These are phyloP conservation scores for Glaucopsyche alexis DNA, from an alignment of 2,888 invertebrate genomes.

Conservation along the genomic window DNA sequence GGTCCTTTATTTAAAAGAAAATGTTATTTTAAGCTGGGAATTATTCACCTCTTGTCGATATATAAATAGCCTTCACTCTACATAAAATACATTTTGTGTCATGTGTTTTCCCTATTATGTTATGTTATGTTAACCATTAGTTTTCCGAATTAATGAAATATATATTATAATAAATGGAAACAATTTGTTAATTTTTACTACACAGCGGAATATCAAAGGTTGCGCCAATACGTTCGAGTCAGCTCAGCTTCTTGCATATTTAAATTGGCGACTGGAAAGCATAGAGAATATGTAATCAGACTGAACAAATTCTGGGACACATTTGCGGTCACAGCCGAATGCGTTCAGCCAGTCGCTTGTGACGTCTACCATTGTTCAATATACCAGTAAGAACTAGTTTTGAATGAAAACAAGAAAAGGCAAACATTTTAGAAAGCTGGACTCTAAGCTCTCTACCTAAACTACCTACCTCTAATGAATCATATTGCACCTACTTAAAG, in stretches of 20 bases:
- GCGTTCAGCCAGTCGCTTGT: constrained; percentile 15
- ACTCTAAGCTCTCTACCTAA: not conserved
- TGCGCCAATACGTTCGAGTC: not conserved
- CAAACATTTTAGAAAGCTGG: not conserved
- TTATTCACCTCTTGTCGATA: not conserved
- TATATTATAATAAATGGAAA: not conserved
- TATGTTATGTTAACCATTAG: not conserved
- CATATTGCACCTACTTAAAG: not conserved
- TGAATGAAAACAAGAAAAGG: not conserved
- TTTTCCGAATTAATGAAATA: not conserved
- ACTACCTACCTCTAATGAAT: not conserved
- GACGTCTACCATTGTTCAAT: constrained; percentile 20
- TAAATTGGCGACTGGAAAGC: constrained; percentile 22
- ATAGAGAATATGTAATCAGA: constrained; percentile 21
- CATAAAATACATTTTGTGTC: not conserved
- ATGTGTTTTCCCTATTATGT: too few relatives aligned
- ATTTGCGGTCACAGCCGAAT: constrained; percentile 12
- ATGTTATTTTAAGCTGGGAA: not conserved
- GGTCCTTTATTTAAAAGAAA: not conserved
- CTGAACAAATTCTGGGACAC: constrained; percentile 19
- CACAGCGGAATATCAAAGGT: not conserved
- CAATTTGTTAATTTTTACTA: not conserved
- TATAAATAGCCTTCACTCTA: too few relatives aligned
- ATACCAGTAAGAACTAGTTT: constrained; percentile 4
- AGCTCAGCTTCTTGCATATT: constrained; percentile 1